Conservation (phyloP, 2,888 invertebrate species). For the Drosophila kambysellisi region DNA sequence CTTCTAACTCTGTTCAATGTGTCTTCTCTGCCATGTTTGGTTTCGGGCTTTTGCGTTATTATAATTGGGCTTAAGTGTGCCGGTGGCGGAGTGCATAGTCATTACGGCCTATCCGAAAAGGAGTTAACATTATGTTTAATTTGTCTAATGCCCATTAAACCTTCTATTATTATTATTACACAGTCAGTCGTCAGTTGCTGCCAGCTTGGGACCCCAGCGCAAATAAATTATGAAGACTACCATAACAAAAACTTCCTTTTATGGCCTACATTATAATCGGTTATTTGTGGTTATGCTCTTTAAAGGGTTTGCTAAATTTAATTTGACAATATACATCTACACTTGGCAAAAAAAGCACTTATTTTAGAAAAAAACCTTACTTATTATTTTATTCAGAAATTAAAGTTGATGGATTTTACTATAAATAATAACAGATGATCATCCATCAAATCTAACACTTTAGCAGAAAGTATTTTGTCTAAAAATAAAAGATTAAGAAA, state of each 20-base stretch:
- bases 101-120: constrained; percentile 37
- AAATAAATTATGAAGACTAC: constrained; percentile 39
- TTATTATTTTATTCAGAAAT: background rate
- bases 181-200: constrained; percentile 5
- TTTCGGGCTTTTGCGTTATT: constrained; percentile 39
- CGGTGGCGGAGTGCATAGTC: constrained; percentile 15
- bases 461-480: too few species aligned
- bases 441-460: too few species aligned
- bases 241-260: constrained; percentile 36
- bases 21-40: constrained; percentile 23
- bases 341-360: background rate
- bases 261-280: constrained; percentile 35
- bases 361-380: background rate
- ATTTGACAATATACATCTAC: background rate
- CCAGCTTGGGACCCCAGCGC: constrained; percentile 16
- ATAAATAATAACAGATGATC: too few species aligned
- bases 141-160: constrained; percentile 66
- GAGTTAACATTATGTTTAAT: constrained; percentile 73
- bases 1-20: constrained; percentile 43
- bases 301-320: background rate
- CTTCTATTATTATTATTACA: constrained; percentile 30
- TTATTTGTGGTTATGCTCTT: constrained; percentile 12
- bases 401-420: too few species aligned
- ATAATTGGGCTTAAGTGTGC: constrained; percentile 62
- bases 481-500: too few species aligned